Evolutionary conservation across 2,888 invertebrate species (phyloP).

Genomic region (Hanleya hanleyi): DNA sequence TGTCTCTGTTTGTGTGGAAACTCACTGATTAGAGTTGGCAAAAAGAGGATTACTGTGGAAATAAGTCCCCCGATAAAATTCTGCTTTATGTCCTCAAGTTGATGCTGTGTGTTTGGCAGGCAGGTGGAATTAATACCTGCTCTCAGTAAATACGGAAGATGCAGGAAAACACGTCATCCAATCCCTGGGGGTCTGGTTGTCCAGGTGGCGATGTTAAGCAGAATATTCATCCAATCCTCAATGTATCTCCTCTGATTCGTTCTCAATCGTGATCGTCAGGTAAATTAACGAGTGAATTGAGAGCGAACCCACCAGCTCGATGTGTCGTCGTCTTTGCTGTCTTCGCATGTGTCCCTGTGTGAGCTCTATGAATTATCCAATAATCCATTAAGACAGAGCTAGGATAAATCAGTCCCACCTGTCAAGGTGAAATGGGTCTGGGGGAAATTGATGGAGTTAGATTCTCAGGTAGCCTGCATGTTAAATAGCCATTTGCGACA

Average conservation of each 20-base stretch:
- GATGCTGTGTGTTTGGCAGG: background rate
- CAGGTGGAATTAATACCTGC: background rate
- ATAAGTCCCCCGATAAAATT: background rate
- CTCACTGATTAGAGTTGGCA: too few relatives aligned
- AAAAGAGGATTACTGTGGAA: background rate
- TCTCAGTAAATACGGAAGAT: too few relatives aligned
- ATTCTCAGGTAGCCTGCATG: background rate
- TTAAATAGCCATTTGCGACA: background rate
- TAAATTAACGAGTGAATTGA: too few relatives aligned
- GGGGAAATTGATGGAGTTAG: background rate
- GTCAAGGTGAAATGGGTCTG: background rate
- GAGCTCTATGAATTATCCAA: background rate
- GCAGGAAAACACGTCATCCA: too few relatives aligned
- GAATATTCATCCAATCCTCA: too few relatives aligned
- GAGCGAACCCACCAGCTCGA: too few relatives aligned
- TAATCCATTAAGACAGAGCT: background rate
- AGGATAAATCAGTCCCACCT: background rate
- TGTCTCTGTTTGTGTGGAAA: too few relatives aligned
- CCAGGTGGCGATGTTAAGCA: too few relatives aligned
- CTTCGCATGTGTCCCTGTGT: background rate
- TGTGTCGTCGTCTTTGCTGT: too few relatives aligned
- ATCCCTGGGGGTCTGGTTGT: too few relatives aligned
- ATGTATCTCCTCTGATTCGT: too few relatives aligned
- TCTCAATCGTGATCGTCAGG: too few relatives aligned
- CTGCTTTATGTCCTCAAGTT: background rate